Evolutionary conservation across 1,140 invertebrate species (phyloP), one percentile per base, ranked within the genome.

Genomic region (Linepithema humile): DNA sequence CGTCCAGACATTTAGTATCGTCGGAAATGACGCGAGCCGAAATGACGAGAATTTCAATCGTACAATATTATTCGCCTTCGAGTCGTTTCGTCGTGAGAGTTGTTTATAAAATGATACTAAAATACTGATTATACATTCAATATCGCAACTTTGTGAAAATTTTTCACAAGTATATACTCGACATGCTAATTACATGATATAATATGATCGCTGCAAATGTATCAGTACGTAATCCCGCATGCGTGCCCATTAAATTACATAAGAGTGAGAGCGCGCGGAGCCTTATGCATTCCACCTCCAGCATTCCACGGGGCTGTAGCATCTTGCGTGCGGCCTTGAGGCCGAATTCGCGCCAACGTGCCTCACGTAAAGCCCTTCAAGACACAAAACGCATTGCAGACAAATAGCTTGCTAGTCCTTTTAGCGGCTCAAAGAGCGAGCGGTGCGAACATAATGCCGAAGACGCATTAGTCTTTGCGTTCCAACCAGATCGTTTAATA

Each of bases 401-500:
- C 87, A 88, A 88, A 88, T 88, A 78, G 70, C 85, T 73, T 62
- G 70, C 69, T 82, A 88, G 82, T 75, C 85, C 87, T 87, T 88
- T 88, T 84, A 88, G 65, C 86, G 67, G 60, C 72, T 78, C 82
- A 65, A 84, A 83, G 85, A 82, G 69, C 78, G 55, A 74, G 38
- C 78, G 45, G 78, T 60, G 60, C 85, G 85, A 59, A 48, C 87
- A 80, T 67, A 87, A 88, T 74, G 57, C 86, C 50, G 78, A 88
- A 88, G 87, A 89, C 75, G 73, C 88, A 89, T 89, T 80, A 85
- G 87, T 83, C 87, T 83, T 85, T 87, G 73, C 82, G 87, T 70
- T 86, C 85, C 82, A 90, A 89, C 86, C 86, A 90, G 88, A 88
- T 89, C 88, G 83, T 85, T 88, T 90, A 90, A 90, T 90, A 86